These are phyloP conservation scores for Mactra quadrangularis DNA, from an alignment of 1,140 invertebrate genomes.

Conservation along the genomic window DNA sequence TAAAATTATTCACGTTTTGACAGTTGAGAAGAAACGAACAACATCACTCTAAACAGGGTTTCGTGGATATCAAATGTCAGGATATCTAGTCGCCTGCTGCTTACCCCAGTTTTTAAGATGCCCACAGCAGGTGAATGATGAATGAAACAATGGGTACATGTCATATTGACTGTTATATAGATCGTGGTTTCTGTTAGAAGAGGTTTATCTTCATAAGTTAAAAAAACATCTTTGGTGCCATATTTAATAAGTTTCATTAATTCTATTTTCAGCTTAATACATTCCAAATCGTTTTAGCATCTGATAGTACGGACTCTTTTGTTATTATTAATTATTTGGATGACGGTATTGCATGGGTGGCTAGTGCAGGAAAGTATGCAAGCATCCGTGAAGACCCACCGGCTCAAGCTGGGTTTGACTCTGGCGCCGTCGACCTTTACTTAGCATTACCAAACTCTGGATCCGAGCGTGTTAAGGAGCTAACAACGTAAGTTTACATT, in stretches of 20 bases:
- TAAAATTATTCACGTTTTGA: too few species aligned
- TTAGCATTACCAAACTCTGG: slow-evolving; percentile 91
- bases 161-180: too few species aligned
- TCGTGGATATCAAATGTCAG: too few species aligned
- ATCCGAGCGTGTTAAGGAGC: slow-evolving; percentile 91
- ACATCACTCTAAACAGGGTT: too few species aligned
- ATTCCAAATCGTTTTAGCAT: slow-evolving; percentile 93
- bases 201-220: too few species aligned
- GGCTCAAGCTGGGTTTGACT: slow-evolving; percentile 95
- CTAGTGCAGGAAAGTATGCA: slow-evolving; percentile 87
- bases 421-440: slow-evolving; percentile 89
- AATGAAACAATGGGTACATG: too few species aligned
- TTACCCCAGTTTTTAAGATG: too few species aligned
- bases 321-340: slow-evolving; percentile 94
- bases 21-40: too few species aligned
- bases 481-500: slow-evolving; percentile 88
- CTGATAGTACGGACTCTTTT: slow-evolving; percentile 92
- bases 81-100: too few species aligned
- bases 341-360: slow-evolving; percentile 95
- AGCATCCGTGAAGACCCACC: slow-evolving; percentile 89
- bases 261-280: slow-evolving; percentile 87
- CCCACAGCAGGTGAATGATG: too few species aligned
- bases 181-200: too few species aligned
- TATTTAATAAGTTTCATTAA: slow-evolving; percentile 15
- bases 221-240: too few species aligned